Percentiles rank a stretch among this genome's conserved stretches.
Conservation (phyloP, 92 coral and sea anemone genomes). For the Phenganax stokvisi region DNA sequence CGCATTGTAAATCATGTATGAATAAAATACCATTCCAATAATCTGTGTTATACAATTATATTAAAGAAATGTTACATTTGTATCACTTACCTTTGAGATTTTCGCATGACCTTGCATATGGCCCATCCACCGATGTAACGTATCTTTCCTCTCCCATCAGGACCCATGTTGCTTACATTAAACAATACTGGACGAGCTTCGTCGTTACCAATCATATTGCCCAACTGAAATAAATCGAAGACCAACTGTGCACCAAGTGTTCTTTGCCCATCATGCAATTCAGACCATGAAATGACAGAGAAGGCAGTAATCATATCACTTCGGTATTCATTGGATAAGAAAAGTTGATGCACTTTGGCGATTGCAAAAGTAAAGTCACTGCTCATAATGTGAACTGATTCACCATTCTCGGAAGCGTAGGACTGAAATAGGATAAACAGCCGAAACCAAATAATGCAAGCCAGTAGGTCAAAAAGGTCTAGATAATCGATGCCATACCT, state of each 20-base stretch:
- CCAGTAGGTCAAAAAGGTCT: conserved; percentile 8
- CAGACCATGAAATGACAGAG: conserved; percentile 2
- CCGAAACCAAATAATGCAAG: neutral
- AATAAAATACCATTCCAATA: too few species aligned
- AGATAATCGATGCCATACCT: conserved; percentile 20
- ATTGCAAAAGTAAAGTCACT: conserved; percentile 13
- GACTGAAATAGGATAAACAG: neutral
- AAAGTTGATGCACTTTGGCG: conserved; percentile 13
- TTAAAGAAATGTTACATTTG: neutral
- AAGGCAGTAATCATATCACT: conserved; percentile 18
- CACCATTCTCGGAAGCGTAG: conserved; percentile 12
- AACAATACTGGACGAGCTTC: neutral
- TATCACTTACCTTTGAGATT: neutral
- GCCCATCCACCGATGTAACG: conserved; percentile 62
- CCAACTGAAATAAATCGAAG: conserved; percentile 12
- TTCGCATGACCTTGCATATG: conserved; percentile 26
- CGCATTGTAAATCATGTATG: too few species aligned
- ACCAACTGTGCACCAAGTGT: conserved; percentile 6
- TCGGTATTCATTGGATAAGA: neutral
- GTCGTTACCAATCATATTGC: conserved; percentile 1
- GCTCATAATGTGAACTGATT: conserved; percentile 23
- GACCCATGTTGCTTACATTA: conserved; percentile 32
- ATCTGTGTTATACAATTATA: too few species aligned
- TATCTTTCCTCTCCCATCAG: conserved; percentile 47
- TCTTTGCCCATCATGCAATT: conserved; percentile 18